These are phyloP conservation scores for Esox niger DNA, from an alignment of 2,113 vertebrate genomes.

Conservation along the genomic window DNA sequence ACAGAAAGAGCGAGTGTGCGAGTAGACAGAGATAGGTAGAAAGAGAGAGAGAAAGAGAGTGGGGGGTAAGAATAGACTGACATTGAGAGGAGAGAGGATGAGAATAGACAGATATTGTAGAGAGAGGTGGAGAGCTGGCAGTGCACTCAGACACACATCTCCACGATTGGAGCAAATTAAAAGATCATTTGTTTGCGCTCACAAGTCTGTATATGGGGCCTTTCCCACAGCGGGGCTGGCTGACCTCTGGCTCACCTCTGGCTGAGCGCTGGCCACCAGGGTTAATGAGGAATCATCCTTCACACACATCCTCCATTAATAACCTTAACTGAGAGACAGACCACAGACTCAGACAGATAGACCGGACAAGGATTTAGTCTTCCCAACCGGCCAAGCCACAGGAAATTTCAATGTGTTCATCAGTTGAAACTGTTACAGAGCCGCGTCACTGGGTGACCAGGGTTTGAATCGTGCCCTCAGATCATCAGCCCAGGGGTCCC, in stretches of 20 bases:
- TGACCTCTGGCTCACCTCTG: constrained; percentile 79
- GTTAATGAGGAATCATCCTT: constrained; percentile 81
- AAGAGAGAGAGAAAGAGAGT: neutral
- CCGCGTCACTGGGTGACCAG: too few species aligned
- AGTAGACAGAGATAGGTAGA: neutral
- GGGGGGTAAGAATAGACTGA: neutral
- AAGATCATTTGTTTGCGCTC: constrained; percentile 82
- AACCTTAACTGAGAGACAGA: constrained; percentile 18
- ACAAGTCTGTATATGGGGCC: constrained; percentile 78
- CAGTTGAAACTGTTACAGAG: too few species aligned
- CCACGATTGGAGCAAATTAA: constrained; percentile 81
- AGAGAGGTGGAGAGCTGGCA: neutral
- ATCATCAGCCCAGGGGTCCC: too few species aligned
- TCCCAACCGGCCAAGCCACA: too few species aligned
- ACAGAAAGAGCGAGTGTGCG: too few species aligned
- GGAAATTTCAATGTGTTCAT: too few species aligned
- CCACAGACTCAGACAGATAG: constrained; percentile 39
- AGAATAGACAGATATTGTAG: neutral
- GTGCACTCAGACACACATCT: neutral
- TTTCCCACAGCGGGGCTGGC: constrained; percentile 78
- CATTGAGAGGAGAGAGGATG: neutral
- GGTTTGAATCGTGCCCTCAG: too few species aligned
- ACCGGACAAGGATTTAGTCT: constrained; percentile 37
- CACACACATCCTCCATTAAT: constrained; percentile 83
- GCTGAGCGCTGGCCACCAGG: constrained; percentile 71